Evolutionary conservation across 2,888 invertebrate species (phyloP).

Genomic region (Drosophila maculinotata): DNA sequence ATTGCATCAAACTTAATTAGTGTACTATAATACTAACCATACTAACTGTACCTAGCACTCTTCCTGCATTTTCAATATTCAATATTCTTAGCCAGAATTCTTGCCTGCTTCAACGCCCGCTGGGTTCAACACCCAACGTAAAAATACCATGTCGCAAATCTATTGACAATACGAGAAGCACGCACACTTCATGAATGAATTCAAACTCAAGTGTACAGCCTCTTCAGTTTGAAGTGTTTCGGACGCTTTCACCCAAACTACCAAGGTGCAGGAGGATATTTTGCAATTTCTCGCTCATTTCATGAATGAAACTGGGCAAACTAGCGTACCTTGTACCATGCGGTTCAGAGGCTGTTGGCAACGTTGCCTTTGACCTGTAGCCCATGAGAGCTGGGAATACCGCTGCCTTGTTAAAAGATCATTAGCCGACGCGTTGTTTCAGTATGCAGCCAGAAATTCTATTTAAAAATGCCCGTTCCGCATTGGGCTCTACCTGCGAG

Average conservation of each 20-base stretch:
- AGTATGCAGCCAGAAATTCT: conserved; percentile 54
- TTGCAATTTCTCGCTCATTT: conserved; percentile 44
- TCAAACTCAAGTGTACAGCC: conserved; percentile 60
- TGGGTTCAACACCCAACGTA: conserved; percentile 22
- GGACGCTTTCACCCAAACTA: conserved; percentile 15
- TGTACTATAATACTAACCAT: too few relatives aligned
- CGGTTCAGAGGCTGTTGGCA: conserved; percentile 12
- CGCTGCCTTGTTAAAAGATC: conserved; percentile 83
- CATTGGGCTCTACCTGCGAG: conserved; percentile 52
- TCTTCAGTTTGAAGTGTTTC: conserved; percentile 79
- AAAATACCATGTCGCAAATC: conserved; percentile 21
- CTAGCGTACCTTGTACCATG: neutral
- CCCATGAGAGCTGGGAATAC: conserved; percentile 64
- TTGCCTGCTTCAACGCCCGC: conserved; percentile 27
- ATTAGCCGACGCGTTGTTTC: conserved; percentile 74
- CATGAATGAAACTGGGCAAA: conserved; percentile 61
- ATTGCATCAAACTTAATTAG: too few relatives aligned
- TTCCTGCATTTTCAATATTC: neutral
- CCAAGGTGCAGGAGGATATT: conserved; percentile 8
- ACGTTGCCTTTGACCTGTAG: conserved; percentile 34
- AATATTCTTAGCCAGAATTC: conserved; percentile 4
- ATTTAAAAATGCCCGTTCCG: conserved; percentile 56
- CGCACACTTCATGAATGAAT: conserved; percentile 79
- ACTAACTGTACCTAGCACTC: conserved; percentile 1
- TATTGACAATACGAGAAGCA: conserved; percentile 39